Evolutionary conservation across 2,797 vertebrate species (phyloP).

Genomic region (Remorina albescens): DNA sequence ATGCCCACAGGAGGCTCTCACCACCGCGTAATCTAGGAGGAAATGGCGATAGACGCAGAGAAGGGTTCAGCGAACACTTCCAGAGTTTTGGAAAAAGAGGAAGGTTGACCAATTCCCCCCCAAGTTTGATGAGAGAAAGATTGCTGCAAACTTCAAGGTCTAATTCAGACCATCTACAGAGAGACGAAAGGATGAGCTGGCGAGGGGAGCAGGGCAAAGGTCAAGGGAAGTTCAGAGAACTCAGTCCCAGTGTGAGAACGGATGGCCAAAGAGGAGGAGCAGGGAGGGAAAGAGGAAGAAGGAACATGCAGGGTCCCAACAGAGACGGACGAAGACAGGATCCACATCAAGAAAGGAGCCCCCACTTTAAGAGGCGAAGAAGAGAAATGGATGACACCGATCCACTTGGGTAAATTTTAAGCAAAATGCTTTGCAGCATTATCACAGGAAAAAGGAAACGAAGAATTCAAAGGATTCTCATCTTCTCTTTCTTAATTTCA

Average conservation of each 20-base stretch:
- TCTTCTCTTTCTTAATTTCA: slow-evolving; percentile 31
- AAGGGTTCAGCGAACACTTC: slow-evolving; percentile 51
- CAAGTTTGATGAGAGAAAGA: slow-evolving; percentile 60
- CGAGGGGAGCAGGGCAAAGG: slow-evolving; percentile 62
- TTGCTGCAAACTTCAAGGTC: slow-evolving; percentile 14
- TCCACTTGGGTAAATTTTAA: slow-evolving; percentile 75
- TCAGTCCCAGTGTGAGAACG: slow-evolving; percentile 49
- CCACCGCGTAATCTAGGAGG: slow-evolving; percentile 26
- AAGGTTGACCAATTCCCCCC: slow-evolving; percentile 41
- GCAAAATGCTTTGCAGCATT: slow-evolving; percentile 54
- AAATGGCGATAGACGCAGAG: slow-evolving; percentile 30
- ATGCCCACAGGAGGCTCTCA: slow-evolving; percentile 39
- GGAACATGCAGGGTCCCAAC: slow-evolving; percentile 33
- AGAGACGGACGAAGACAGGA: slow-evolving; percentile 59
- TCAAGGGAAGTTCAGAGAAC: slow-evolving; percentile 62
- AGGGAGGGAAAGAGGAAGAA: slow-evolving; percentile 55
- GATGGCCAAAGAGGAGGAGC: slow-evolving; percentile 56
- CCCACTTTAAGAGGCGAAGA: slow-evolving; percentile 72
- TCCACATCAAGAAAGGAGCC: slow-evolving; percentile 67
- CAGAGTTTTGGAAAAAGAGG: slow-evolving; percentile 54
- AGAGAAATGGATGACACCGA: slow-evolving; percentile 65
- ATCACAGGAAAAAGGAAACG: slow-evolving; percentile 42
- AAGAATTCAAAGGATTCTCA: slow-evolving; percentile 58
- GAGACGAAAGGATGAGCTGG: slow-evolving; percentile 56
- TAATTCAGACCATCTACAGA: slow-evolving; percentile 53